These are phyloP conservation scores for Crotalus viridis DNA, from an alignment of 2,113 vertebrate species.

Conservation along the genomic window DNA sequence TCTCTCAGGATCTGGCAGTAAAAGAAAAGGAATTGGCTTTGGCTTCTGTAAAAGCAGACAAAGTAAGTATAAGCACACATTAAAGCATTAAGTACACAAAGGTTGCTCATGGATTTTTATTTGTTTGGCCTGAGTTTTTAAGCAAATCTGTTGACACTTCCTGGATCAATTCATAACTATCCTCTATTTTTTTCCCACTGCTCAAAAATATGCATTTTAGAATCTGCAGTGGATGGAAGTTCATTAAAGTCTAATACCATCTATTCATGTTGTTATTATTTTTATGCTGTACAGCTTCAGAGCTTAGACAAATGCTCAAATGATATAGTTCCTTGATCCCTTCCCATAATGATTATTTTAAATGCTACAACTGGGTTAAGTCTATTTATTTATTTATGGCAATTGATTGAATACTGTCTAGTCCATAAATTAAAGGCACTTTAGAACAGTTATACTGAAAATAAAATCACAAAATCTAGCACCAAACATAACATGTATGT, in stretches of 20 bases:
- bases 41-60: conserved; percentile 80
- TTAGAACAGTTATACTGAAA: background rate
- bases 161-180: background rate
- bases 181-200: background rate
- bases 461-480: background rate
- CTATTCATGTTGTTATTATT: background rate
- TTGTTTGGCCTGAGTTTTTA: background rate
- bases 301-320: background rate
- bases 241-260: background rate
- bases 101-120: background rate
- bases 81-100: background rate
- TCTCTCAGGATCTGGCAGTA: conserved; percentile 71
- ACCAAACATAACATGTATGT: background rate
- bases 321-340: background rate
- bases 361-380: background rate
- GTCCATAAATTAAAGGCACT: background rate
- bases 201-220: background rate
- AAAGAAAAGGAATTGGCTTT: conserved; percentile 84
- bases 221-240: background rate
- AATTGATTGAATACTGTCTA: background rate
- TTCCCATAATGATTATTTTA: background rate
- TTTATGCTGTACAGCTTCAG: background rate
- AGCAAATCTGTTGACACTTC: background rate
- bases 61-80: conserved; percentile 64
- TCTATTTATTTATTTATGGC: background rate